These are phyloP conservation scores for Microtus montanus DNA, from an alignment of 2,113 vertebrate species.

Conservation along the genomic window DNA sequence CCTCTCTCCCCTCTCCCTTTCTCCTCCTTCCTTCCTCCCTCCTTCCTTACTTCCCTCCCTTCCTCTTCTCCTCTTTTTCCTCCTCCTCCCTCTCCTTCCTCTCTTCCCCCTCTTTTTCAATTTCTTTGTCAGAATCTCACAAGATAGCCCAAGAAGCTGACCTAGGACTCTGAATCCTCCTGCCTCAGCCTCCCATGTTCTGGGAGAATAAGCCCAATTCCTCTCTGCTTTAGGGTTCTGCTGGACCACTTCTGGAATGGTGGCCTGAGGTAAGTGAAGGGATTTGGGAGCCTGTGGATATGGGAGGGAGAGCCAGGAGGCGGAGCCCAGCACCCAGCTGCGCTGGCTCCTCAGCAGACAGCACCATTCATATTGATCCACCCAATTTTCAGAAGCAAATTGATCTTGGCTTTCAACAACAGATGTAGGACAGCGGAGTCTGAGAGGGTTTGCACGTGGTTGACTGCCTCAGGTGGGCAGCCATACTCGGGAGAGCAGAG, in stretches of 20 bases:
- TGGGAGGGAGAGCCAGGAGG: not conserved
- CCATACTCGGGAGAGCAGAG: accelerated
- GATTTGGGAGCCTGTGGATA: not conserved
- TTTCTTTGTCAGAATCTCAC: not conserved
- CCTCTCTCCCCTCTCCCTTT: too few species aligned
- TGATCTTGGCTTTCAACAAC: conserved; percentile 68
- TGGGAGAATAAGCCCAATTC: not conserved
- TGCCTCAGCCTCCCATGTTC: not conserved
- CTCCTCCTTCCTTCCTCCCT: too few species aligned
- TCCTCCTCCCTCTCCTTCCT: not conserved
- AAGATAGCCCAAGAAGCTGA: not conserved
- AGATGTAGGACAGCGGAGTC: conserved; percentile 42
- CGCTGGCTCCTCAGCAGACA: accelerated
- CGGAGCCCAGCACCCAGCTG: accelerated
- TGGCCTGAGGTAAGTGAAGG: not conserved
- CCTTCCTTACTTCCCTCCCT: not conserved
- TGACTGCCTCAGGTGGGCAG: not conserved
- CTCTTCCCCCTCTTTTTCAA: not conserved
- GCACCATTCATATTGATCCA: not conserved
- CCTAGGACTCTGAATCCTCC: not conserved
- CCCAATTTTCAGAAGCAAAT: conserved; percentile 64
- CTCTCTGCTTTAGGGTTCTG: not conserved
- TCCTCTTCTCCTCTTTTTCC: too few species aligned
- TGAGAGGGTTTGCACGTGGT: not conserved
- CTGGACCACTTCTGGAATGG: not conserved